phyloP scores from a whole-genome alignment of 1,140 invertebrate genomes.

The Drosophila sucinea region DNA sequence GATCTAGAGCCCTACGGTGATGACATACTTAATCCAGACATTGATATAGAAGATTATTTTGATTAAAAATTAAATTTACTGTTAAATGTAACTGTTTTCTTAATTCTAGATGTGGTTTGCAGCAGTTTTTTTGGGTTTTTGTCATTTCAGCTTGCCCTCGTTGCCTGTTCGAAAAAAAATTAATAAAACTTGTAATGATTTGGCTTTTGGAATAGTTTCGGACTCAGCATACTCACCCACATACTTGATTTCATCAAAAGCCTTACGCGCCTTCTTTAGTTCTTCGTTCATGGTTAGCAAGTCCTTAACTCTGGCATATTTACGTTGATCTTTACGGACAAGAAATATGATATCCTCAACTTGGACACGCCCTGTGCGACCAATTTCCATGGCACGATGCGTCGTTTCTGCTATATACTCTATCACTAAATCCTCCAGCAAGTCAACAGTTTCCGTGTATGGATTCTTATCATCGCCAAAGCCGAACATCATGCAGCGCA shows the following conservation, averaged over 20 bases:
- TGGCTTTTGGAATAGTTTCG: background rate
- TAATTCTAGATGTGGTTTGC: constrained; percentile 31
- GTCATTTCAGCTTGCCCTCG: constrained; percentile 81
- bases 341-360: constrained; percentile 99
- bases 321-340: constrained; percentile 97
- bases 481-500: constrained; percentile 99
- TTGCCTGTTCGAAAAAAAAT: constrained; percentile 45
- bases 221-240: constrained; percentile 77
- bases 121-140: constrained; percentile 47
- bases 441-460: constrained; percentile 98
- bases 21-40: constrained; percentile 96
- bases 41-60: constrained; percentile 99
- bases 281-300: constrained; percentile 99
- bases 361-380: constrained; percentile 95
- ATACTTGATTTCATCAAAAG: constrained; percentile 99
- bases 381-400: constrained; percentile 98
- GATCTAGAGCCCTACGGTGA: constrained; percentile 95
- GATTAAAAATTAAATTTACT: constrained; percentile 86
- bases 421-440: constrained; percentile 98
- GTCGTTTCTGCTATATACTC: constrained; percentile 99
- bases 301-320: constrained; percentile 99
- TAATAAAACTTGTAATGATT: constrained; percentile 1
- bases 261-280: constrained; percentile 98
- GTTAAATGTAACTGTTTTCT: constrained; percentile 11
- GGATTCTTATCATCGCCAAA: constrained; percentile 99